phyloP scores from a whole-genome alignment of 2,888 invertebrate species.

The Antitype chi region DNA sequence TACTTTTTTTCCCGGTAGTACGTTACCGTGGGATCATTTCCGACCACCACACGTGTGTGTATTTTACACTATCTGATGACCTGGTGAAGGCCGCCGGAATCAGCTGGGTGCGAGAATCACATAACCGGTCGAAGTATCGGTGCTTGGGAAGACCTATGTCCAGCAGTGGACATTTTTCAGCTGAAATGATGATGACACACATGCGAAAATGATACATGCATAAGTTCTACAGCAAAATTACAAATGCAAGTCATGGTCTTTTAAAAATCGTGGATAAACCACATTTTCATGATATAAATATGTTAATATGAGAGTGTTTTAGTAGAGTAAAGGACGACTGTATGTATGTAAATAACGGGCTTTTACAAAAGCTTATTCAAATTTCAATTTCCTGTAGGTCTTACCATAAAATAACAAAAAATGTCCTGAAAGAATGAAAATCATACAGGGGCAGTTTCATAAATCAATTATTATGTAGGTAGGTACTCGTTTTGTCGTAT shows the following conservation, averaged over 20 bases:
- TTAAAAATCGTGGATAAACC: not conserved
- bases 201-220: not conserved
- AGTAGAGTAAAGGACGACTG: not conserved
- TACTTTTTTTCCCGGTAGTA: too few relatives aligned
- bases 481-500: not conserved
- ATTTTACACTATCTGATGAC: too few relatives aligned
- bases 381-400: conserved; percentile 43
- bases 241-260: not conserved
- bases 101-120: too few relatives aligned
- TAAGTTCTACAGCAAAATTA: not conserved
- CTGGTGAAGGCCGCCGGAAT: too few relatives aligned
- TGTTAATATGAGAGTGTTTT: conserved; percentile 25
- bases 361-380: conserved; percentile 51
- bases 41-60: too few relatives aligned
- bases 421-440: conserved; percentile 39
- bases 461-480: conserved; percentile 37
- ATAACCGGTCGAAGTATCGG: too few relatives aligned
- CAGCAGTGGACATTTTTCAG: too few relatives aligned
- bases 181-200: not conserved
- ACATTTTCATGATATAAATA: conserved; percentile 14
- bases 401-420: conserved; percentile 15
- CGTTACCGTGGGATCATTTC: too few relatives aligned
- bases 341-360: conserved; percentile 26
- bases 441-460: conserved; percentile 25
- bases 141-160: too few relatives aligned